Evolutionary conservation across 2,888 invertebrate species (phyloP).

Genomic region (Caenorhabditis panamensis): DNA sequence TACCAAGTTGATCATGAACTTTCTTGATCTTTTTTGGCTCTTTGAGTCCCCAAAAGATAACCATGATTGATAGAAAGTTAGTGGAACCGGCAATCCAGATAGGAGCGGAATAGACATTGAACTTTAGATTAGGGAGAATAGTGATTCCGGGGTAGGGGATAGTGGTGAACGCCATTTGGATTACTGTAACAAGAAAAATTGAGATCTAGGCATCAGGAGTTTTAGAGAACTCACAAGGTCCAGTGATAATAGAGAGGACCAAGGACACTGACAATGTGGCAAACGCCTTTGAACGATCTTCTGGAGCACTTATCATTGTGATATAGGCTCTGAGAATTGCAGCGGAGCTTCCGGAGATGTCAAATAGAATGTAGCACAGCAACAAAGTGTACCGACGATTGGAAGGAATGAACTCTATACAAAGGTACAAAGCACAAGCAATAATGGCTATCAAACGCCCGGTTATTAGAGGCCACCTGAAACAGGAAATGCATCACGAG

Average conservation of each 20-base stretch:
- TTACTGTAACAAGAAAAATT: constrained; percentile 51
- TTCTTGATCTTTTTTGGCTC: constrained; percentile 5
- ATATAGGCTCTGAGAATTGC: constrained; percentile 60
- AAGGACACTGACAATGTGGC: constrained; percentile 45
- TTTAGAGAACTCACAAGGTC: constrained; percentile 44
- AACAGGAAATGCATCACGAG: too few species aligned
- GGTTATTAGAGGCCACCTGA: constrained; percentile 45
- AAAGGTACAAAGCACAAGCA: constrained; percentile 42
- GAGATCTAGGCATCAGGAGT: too few species aligned
- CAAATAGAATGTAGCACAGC: constrained; percentile 56
- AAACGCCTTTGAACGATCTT: constrained; percentile 56
- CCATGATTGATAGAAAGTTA: constrained; percentile 69
- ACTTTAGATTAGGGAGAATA: constrained; percentile 58
- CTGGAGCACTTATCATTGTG: constrained; percentile 39
- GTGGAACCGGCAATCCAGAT: constrained; percentile 65
- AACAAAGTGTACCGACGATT: constrained; percentile 54
- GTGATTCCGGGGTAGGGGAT: constrained; percentile 70
- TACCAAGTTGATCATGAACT: neutral
- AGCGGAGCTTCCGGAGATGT: constrained; percentile 56
- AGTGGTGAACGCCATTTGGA: constrained; percentile 68
- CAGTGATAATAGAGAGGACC: constrained; percentile 52
- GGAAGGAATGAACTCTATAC: constrained; percentile 44
- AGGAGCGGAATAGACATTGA: constrained; percentile 73
- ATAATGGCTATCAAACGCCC: constrained; percentile 53
- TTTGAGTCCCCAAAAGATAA: constrained; percentile 50